phyloP scores from a whole-genome alignment of 2,113 vertebrate species.

The Pagrus major region DNA sequence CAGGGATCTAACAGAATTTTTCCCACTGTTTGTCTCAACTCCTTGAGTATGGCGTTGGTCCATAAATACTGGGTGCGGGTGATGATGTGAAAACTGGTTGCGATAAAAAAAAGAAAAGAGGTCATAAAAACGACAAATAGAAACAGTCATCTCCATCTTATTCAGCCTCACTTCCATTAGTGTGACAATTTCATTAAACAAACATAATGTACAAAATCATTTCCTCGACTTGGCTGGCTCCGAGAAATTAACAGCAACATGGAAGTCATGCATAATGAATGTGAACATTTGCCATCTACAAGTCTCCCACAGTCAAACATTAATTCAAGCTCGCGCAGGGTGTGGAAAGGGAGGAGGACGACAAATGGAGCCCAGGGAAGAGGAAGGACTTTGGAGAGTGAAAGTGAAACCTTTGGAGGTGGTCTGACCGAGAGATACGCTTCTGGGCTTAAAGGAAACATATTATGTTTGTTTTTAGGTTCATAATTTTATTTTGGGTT shows the following conservation, averaged over 20 bases:
- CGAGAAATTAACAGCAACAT: slow-evolving; percentile 84
- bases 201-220: slow-evolving; percentile 84
- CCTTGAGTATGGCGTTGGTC: slow-evolving; percentile 28
- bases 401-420: slow-evolving; percentile 66
- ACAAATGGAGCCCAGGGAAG: slow-evolving; percentile 64
- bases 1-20: slow-evolving; percentile 27
- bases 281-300: slow-evolving; percentile 83
- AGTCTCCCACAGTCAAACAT: slow-evolving; percentile 79
- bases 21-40: slow-evolving; percentile 37
- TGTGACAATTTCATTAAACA: slow-evolving; percentile 85
- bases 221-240: slow-evolving; percentile 81
- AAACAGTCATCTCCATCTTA: slow-evolving; percentile 81
- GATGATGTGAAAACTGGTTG: slow-evolving; percentile 64
- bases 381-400: slow-evolving; percentile 51
- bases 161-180: slow-evolving; percentile 81
- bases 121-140: slow-evolving; percentile 80
- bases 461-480: too few relatives aligned
- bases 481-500: too few relatives aligned
- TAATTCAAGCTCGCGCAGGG: slow-evolving; percentile 78
- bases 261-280: slow-evolving; percentile 86
- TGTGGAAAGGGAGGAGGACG: slow-evolving; percentile 65
- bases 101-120: slow-evolving; percentile 49
- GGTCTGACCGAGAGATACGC: slow-evolving; percentile 37
- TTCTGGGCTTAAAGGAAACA: slow-evolving; percentile 17
- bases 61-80: slow-evolving; percentile 57